Base-by-base conservation (phyloP, 2,888 invertebrate species). In the Steinernema carpocapsae region DNA sequence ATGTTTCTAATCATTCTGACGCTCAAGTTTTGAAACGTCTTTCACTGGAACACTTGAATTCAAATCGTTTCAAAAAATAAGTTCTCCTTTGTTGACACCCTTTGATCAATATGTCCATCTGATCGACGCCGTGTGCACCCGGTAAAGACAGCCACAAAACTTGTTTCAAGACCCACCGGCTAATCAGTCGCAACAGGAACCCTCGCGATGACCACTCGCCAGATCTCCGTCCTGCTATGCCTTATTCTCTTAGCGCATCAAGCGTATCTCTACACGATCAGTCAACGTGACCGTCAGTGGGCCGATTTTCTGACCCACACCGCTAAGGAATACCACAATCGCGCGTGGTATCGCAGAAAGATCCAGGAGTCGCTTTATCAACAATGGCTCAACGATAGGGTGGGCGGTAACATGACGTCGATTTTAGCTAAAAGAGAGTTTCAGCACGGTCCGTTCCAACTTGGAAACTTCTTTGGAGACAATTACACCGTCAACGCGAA, bases 401-500 rank as follows among this genome's bases (percentile, higher is more conserved):
- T 22, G 26, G n/a, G 59, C 12, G 7, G 12, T 72, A 17, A 1
- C 24, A 59, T n/a, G n/a, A n/a, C n/a, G n/a, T n/a, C n/a, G n/a
- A n/a, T n/a, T n/a, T n/a, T n/a, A n/a, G n/a, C 1, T 12, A 4
- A 32, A 12, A 2, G 37, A 6, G 6, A 19, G 17, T 43, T 71
- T 70, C 32, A 70, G 71, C 37, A 74, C 37, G 74, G 74, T 10
- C 74, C 71, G 26, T 51, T 64, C 24, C 74, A 74, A 24, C 37
- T 26, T 71, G 48, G 37, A 24, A 74, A 71, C 52, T 71, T 74
- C 45, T 74, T 70, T 22, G 74, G 74, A 24, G 52, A 51, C 64
- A 74, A 74, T 45, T 74, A 74, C 46, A 74, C 74, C 7, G 71
- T 74, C 1, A 51, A 74, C 29, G 43, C 71, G 22, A 74, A 71